Evolutionary conservation across 2,888 invertebrate species (phyloP), one percentile per base, ranked within the genome.

Genomic region (Prosapia bicincta): DNA sequence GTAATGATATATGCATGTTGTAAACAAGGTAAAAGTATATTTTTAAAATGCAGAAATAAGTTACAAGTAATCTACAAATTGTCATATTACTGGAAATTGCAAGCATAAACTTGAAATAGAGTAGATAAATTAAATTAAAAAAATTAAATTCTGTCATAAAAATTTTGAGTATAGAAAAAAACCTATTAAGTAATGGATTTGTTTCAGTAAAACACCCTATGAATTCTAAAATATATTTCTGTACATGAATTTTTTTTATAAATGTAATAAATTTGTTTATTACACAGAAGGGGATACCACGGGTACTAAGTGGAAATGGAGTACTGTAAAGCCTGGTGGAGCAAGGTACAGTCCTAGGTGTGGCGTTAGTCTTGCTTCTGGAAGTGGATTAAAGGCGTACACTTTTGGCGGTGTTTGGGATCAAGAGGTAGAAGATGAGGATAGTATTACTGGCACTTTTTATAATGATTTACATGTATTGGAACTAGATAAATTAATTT

Each of bases 361-460:
- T 81, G 91, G 93, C 20, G 90, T 94, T 82, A 90, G 92, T 9
- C 86, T 90, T 77, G 88, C 92, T 7, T 85, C 87, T 70, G 86
- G 89, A 65, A 87, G 90, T 24, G 90, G 89, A 80, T 89, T 89
- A 77, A 87, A 89, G 73, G 93, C 92, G 0, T 93, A 94, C 81
- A 89, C 93, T 77, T 98, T 95, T 84, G 97, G 97, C 0, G 97
- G 97, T 0, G 93, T 97, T 13, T 88, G 90, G 86, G 97, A 97
- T 81, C 88, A 91, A 72, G 92, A 95, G 83, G 92, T 95, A 83
- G 93, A 94, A 82, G 96, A 96, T 72, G 96, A 96, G 72, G 95
- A 95, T 82, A 89, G 92, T 77, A 85, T 97, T 0, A 87, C 88
- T 7, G 94, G 96, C 0, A 90, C 89, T 78, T 95, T 97, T 86